These are phyloP conservation scores for Tanytarsus gracilentus DNA, from an alignment of 2,888 invertebrate genomes.

Conservation along the genomic window DNA sequence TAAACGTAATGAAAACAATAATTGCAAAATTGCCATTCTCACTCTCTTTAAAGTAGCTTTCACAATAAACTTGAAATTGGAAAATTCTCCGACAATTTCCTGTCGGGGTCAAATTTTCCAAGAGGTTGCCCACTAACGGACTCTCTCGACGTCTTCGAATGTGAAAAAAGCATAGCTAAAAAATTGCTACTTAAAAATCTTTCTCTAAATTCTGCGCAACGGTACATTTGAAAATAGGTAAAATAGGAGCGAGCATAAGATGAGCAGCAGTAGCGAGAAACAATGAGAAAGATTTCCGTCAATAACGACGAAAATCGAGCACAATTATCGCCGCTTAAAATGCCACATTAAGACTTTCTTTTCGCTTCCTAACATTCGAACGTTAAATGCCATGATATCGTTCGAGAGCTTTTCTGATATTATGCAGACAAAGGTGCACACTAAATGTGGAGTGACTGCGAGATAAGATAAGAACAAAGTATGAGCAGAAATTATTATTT, in stretches of 20 bases:
- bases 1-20: no score
- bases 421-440: no score
- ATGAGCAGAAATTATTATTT: not conserved
- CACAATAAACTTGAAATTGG: slow-evolving; percentile 8
- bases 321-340: slow-evolving; percentile 10
- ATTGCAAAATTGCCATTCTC: no score
- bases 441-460: no score
- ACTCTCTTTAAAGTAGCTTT: slow-evolving; percentile 24
- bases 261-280: not conserved
- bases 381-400: no score
- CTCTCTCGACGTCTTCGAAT: no score
- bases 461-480: not conserved
- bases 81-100: no score
- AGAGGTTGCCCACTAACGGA: slow-evolving; percentile 22
- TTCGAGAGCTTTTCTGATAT: no score
- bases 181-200: no score
- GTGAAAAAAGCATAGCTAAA: no score
- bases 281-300: not conserved
- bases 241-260: not conserved
- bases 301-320: slow-evolving; percentile 7
- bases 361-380: not conserved
- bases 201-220: slow-evolving; percentile 6
- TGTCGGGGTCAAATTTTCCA: slow-evolving; percentile 28
- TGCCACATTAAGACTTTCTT: not conserved
- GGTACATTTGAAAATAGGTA: not conserved